phyloP scores from a whole-genome alignment of 2,888 invertebrate species.

The Scaptomyza polygonia region DNA sequence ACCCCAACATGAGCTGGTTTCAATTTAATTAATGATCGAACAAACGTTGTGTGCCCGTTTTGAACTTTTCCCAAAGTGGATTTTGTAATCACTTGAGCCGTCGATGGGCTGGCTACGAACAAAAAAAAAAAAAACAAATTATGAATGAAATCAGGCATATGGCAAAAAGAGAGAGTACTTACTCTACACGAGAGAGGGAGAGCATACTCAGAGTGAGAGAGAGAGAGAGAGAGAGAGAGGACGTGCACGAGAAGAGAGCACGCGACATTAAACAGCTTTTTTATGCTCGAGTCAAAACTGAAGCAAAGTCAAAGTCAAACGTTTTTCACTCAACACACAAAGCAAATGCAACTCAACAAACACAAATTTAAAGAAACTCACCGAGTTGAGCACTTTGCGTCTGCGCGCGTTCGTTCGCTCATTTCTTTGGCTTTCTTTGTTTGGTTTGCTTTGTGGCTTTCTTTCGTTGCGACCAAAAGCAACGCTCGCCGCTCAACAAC shows the following conservation, averaged over 20 bases:
- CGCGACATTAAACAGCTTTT: slow-evolving; percentile 34
- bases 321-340: too few relatives aligned
- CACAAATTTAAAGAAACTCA: slow-evolving; percentile 40
- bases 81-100: slow-evolving; percentile 62
- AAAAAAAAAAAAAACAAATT: slow-evolving; percentile 55
- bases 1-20: slow-evolving; percentile 63
- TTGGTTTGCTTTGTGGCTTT: slow-evolving; percentile 66
- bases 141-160: slow-evolving; percentile 69
- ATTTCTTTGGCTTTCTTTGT: slow-evolving; percentile 79
- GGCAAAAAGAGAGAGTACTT: slow-evolving; percentile 34
- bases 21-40: slow-evolving; percentile 74
- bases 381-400: slow-evolving; percentile 65
- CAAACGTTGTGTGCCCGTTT: slow-evolving; percentile 67
- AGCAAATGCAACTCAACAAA: slow-evolving; percentile 35
- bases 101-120: slow-evolving; percentile 18
- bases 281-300: slow-evolving; percentile 41
- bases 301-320: slow-evolving; percentile 13
- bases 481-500: slow-evolving; percentile 54
- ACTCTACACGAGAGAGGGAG: slow-evolving; percentile 16
- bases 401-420: slow-evolving; percentile 32
- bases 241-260: slow-evolving; percentile 7
- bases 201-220: slow-evolving; percentile 21
- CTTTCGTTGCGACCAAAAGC: slow-evolving; percentile 66
- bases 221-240: slow-evolving; percentile 23
- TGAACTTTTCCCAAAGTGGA: slow-evolving; percentile 64